phyloP scores from a whole-genome alignment of 2,113 vertebrate species.

The Lucifuga dentata region DNA sequence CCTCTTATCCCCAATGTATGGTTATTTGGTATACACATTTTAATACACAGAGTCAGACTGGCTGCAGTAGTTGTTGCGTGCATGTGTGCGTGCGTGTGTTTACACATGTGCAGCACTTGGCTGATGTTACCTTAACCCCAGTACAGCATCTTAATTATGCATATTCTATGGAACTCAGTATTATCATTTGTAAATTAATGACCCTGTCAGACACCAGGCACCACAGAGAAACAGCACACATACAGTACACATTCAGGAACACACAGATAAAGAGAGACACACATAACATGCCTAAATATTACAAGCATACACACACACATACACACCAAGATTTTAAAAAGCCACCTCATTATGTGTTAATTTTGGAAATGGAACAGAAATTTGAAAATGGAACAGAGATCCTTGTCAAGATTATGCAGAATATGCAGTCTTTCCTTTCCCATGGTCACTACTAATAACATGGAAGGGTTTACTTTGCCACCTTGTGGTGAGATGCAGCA shows the following conservation, averaged over 20 bases:
- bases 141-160: no score
- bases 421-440: neutral
- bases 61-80: conserved; percentile 27
- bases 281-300: no score
- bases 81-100: conserved; percentile 11
- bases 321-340: no score
- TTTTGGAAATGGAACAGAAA: neutral
- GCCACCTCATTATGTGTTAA: neutral
- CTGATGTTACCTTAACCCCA: no score
- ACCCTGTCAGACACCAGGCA: no score
- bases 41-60: conserved; percentile 58
- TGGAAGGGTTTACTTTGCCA: conserved; percentile 33
- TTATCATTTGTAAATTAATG: no score
- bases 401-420: conserved; percentile 13
- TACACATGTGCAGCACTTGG: no score
- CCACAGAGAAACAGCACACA: no score
- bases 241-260: no score
- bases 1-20: conserved; percentile 46
- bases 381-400: conserved; percentile 28
- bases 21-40: conserved; percentile 38
- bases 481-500: conserved; percentile 47
- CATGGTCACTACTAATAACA: neutral
- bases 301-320: no score
- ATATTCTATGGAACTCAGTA: no score
- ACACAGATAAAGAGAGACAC: no score